Conservation (phyloP, 2,888 invertebrate genomes). For the Lycophotia porphyrea region DNA sequence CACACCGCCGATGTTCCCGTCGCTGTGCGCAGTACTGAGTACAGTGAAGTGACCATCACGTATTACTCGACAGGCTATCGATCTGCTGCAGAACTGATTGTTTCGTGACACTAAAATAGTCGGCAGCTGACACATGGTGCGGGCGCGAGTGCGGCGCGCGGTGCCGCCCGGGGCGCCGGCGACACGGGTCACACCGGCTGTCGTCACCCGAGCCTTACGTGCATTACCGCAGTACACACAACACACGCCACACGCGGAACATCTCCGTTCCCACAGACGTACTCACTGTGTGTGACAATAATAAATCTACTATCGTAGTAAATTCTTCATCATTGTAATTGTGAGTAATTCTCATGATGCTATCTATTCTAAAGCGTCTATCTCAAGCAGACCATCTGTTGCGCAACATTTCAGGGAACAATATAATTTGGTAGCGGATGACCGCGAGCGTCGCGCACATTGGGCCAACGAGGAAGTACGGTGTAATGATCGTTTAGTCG, state of each 20-base stretch:
- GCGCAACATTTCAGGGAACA: conserved; percentile 4
- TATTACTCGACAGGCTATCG: neutral
- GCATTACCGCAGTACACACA: neutral
- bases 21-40: neutral
- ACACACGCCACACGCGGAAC: neutral
- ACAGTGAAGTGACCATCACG: neutral
- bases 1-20: neutral
- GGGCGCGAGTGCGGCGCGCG: neutral
- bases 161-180: neutral
- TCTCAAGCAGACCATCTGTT: neutral
- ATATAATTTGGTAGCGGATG: neutral
- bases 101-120: neutral
- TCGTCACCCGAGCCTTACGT: neutral
- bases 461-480: conserved; percentile 36
- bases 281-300: conserved; percentile 13
- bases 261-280: conserved; percentile 18
- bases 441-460: neutral
- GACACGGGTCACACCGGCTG: neutral
- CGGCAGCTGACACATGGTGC: neutral
- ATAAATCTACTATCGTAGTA: conserved; percentile 36
- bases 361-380: conserved; percentile 56
- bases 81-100: neutral
- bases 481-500: conserved; percentile 7
- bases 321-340: conserved; percentile 35
- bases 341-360: conserved; percentile 17